Percentiles rank a stretch among this genome's conserved stretches.
phyloP scores from a whole-genome alignment of 2,888 invertebrate species.

The Linnaemya vulpina region DNA sequence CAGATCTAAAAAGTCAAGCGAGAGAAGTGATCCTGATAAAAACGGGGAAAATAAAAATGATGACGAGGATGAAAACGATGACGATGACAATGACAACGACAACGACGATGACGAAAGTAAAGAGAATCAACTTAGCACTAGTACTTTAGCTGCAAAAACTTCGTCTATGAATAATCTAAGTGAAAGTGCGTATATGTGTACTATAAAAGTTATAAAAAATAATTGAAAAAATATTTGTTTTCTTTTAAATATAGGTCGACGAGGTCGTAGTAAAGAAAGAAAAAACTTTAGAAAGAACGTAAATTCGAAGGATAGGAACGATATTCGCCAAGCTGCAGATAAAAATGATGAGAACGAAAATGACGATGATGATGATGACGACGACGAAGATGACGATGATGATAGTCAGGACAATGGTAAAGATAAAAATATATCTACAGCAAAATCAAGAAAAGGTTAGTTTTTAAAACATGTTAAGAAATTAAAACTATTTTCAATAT shows the following conservation, averaged over 20 bases:
- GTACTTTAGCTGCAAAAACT: too few species aligned
- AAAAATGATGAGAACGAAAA: neutral
- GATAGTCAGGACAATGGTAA: neutral
- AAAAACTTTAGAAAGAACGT: neutral
- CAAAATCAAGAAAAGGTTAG: slow-evolving; percentile 5
- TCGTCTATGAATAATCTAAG: neutral
- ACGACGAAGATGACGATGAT: slow-evolving; percentile 8
- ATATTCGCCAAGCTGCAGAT: neutral
- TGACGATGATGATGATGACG: neutral
- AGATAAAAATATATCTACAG: neutral
- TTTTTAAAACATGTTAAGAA: too few species aligned
- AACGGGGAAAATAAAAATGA: neutral
- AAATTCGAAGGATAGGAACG: neutral
- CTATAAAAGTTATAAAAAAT: neutral
- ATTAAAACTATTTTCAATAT: neutral
- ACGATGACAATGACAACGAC: neutral
- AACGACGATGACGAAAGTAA: neutral
- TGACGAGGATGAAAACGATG: neutral
- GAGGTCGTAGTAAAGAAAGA: neutral
- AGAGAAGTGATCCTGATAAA: neutral
- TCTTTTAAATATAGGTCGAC: neutral
- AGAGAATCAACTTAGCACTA: neutral
- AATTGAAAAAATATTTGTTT: neutral
- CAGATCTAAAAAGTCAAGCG: neutral
- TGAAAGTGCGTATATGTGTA: neutral